These are phyloP conservation scores for Plodia interpunctella DNA, from an alignment of 1,140 invertebrate species.

Conservation along the genomic window DNA sequence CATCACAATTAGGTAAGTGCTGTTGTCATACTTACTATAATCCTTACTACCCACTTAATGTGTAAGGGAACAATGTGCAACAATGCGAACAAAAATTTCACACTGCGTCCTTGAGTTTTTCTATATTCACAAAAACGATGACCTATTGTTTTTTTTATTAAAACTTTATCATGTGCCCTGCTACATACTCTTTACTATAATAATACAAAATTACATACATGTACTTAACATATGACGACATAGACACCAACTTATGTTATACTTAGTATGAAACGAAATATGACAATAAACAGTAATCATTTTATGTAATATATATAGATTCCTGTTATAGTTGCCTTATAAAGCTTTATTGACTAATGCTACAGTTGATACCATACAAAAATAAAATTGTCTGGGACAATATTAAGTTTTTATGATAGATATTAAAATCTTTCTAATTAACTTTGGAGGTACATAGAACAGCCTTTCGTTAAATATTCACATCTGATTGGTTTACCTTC, in stretches of 20 bases:
- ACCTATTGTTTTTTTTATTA: not conserved
- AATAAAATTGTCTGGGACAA: conserved; percentile 72
- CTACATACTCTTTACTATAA: not conserved
- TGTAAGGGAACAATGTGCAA: not conserved
- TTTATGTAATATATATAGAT: conserved; percentile 21
- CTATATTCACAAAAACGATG: conserved; percentile 3
- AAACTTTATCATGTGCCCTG: not conserved
- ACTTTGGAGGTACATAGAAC: conserved; percentile 75
- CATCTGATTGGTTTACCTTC: conserved; percentile 35
- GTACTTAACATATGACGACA: conserved; percentile 24
- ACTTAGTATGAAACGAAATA: too few relatives aligned
- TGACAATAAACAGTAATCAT: conserved; percentile 30
- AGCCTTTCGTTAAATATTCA: conserved; percentile 70
- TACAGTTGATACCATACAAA: conserved; percentile 60
- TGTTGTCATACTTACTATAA: too few relatives aligned
- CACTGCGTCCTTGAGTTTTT: not conserved
- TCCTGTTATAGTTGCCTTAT: conserved; percentile 52
- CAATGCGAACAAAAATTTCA: not conserved
- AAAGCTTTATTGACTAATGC: conserved; percentile 60
- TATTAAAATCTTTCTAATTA: conserved; percentile 59
- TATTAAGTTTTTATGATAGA: conserved; percentile 54
- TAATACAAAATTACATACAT: not conserved
- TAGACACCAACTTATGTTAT: conserved; percentile 37
- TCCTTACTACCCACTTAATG: too few relatives aligned
- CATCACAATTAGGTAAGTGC: too few relatives aligned